phyloP scores from a whole-genome alignment of 2,888 invertebrate genomes.

The Maniola hyperantus region DNA sequence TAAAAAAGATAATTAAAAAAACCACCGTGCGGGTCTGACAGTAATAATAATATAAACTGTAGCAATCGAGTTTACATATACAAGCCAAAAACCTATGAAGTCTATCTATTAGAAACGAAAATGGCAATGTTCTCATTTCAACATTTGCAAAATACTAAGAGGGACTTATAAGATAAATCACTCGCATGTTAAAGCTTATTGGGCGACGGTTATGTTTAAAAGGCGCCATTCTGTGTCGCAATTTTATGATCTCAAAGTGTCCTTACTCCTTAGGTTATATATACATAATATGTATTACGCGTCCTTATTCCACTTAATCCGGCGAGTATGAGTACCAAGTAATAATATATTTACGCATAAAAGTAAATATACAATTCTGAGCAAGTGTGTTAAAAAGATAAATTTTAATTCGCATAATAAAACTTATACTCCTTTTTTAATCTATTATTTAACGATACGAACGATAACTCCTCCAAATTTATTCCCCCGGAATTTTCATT shows the following conservation, averaged over 20 bases:
- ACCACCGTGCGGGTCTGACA: no score
- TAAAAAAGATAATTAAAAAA: no score
- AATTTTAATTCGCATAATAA: no score
- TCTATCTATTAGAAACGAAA: slow-evolving; percentile 20
- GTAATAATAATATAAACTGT: background rate
- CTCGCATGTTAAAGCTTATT: slow-evolving; percentile 27
- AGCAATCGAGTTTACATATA: background rate
- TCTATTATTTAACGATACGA: no score
- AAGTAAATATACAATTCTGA: no score
- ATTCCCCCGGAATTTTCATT: no score
- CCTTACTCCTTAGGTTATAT: slow-evolving; percentile 10
- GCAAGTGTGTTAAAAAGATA: no score
- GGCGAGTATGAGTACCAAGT: no score
- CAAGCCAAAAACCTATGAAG: slow-evolving; percentile 4
- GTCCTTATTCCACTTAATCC: background rate
- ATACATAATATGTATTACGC: background rate
- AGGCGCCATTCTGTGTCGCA: slow-evolving; percentile 20
- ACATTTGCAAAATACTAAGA: slow-evolving; percentile 19
- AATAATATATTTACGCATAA: no score
- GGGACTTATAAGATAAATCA: slow-evolving; percentile 22
- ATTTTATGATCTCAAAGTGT: slow-evolving; percentile 5
- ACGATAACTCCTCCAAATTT: no score
- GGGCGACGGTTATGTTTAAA: slow-evolving; percentile 28
- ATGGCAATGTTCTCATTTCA: slow-evolving; percentile 30
- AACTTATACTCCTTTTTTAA: no score